Conservation (phyloP, 2,113 vertebrate species). For the Phasianus colchicus region DNA sequence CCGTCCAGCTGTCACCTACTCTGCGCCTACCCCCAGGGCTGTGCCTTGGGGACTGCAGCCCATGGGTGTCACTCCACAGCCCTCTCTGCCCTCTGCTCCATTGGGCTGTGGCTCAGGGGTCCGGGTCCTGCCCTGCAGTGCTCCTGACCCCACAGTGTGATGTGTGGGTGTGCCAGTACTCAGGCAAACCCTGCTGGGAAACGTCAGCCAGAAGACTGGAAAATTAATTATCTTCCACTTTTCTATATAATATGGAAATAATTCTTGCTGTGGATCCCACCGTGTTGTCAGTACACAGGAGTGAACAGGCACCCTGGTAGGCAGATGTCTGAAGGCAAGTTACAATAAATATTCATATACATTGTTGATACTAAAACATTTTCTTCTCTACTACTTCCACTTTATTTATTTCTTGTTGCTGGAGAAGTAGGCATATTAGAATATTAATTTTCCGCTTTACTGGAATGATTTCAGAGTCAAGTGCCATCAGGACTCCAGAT, state of each 20-base stretch:
- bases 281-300: neutral
- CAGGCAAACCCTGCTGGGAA: neutral
- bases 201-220: neutral
- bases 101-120: neutral
- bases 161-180: neutral
- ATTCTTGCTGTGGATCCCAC: neutral
- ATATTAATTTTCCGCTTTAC: conserved; percentile 90
- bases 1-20: neutral
- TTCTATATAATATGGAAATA: neutral
- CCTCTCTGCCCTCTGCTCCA: neutral
- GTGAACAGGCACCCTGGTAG: neutral
- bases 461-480: conserved; percentile 84
- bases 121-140: accelerated
- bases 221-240: neutral
- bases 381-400: conserved; percentile 70
- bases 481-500: conserved; percentile 67
- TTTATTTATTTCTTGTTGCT: conserved; percentile 75
- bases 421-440: conserved; percentile 80
- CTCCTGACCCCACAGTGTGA: neutral
- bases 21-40: too few relatives aligned
- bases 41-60: neutral
- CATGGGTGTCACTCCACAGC: neutral
- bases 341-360: conserved; percentile 75
- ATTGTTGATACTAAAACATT: conserved; percentile 61
- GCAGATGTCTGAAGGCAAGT: conserved; percentile 24